Base-by-base conservation (phyloP, 2,113 vertebrate species). In the Neopipo cinnamomea region DNA sequence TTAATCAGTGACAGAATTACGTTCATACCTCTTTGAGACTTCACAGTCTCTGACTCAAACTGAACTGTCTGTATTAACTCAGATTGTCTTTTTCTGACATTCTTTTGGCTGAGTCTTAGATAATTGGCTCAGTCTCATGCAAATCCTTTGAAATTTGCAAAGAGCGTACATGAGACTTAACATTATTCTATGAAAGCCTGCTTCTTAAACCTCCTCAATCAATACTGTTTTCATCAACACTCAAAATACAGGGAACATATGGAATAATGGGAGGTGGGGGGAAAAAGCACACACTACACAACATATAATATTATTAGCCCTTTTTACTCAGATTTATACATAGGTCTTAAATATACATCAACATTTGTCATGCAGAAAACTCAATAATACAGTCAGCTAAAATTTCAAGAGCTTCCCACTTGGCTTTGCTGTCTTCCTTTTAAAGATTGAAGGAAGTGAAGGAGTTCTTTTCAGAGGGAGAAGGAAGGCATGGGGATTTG, bases 91-190 rank as follows among this genome's bases (percentile, higher is more conserved):
- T 83, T 67, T 56, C 27, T 91, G 79, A 82, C 88, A 70, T 92
- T 70, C 42, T 88, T 20, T 72, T 94, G 44, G 47, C 59, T 93
- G 68, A 71, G 81, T 78, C 47, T 88, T 52, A 75, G 83, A 67
- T 93, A 92, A 95, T 84, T 92, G 88, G 41, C 79, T 91, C 50
- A 61, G 59, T 27, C 67, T 91, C 25, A 50, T 92, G 79, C 61
- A 96, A 95, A 89, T 93, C 68, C 85, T 88, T 65, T 88, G 88
- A 86, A 94, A 92, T 85, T 80, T 91, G 56, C 55, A 74, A 65
- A 76, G 4, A 90, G 23, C 23, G 35, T 80, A 14, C 39, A n/a
- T 28, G 20, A 91, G 59, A 74, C 16, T 76, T 62, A 85, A 52
- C 2, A 74, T 76, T 89, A 67, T 84, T 94, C 27, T 59, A 44